These are phyloP conservation scores for Hypothenemus hampei DNA, from an alignment of 1,140 invertebrate species.

Conservation along the genomic window DNA sequence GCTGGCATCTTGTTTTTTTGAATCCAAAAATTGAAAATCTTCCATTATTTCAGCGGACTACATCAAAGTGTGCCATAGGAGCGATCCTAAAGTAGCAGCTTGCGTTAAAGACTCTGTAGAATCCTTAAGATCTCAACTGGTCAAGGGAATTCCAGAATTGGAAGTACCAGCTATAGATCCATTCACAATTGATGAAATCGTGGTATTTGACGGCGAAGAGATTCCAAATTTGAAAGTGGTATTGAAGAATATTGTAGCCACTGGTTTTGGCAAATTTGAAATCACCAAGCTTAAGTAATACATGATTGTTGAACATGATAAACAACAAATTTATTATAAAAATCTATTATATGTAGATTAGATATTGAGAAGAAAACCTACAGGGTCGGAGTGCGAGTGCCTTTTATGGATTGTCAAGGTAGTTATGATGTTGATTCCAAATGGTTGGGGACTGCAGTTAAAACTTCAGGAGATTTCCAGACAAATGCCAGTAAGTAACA, in stretches of 20 bases:
- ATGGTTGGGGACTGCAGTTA: too few relatives aligned
- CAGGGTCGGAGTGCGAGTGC: background rate
- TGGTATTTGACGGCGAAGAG: conserved; percentile 6
- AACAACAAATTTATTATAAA: background rate
- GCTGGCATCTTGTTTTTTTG: too few relatives aligned
- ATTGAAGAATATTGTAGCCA: conserved; percentile 10
- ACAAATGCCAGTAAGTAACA: too few relatives aligned
- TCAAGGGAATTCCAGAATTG: conserved; percentile 61
- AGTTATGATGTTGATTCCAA: background rate
- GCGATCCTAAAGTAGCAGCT: conserved; percentile 56
- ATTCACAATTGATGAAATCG: conserved; percentile 52
- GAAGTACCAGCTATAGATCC: conserved; percentile 63
- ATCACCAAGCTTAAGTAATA: conserved; percentile 22
- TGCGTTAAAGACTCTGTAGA: conserved; percentile 64
- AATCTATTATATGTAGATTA: background rate
- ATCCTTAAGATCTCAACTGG: conserved; percentile 54
- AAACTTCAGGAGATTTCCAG: too few relatives aligned
- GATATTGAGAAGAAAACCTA: background rate
- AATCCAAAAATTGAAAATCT: background rate
- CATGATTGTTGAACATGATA: background rate
- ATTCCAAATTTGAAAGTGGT: conserved; percentile 1
- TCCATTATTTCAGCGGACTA: conserved; percentile 53
- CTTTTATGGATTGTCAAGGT: background rate
- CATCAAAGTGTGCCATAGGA: conserved; percentile 61
- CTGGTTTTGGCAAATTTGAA: conserved; percentile 18